Conservation (phyloP, 2,797 vertebrate genomes). For the Enoplosus armatus region DNA sequence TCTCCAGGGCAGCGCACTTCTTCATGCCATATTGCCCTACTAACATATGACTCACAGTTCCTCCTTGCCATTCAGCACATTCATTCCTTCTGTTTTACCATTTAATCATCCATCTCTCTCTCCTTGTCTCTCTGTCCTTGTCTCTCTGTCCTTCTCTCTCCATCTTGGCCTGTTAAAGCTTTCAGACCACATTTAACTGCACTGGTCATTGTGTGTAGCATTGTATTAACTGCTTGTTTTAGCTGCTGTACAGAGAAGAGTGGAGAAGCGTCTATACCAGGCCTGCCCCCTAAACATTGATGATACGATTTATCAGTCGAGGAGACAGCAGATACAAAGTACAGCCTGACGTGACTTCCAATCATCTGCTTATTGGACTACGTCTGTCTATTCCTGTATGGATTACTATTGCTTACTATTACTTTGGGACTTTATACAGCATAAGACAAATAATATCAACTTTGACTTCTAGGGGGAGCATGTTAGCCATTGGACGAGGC, state of each 20-base stretch:
- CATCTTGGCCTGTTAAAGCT: background rate
- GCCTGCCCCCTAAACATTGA: background rate
- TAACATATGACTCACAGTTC: conserved; percentile 40
- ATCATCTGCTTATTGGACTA: too few relatives aligned
- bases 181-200: background rate
- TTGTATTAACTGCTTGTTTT: background rate
- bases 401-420: too few relatives aligned
- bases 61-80: conserved; percentile 23
- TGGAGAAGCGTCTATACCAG: background rate
- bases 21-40: conserved; percentile 26
- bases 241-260: background rate
- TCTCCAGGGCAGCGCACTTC: conserved; percentile 22
- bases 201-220: background rate
- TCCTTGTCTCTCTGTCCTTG: background rate
- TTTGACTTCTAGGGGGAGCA: too few relatives aligned
- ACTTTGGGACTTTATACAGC: too few relatives aligned
- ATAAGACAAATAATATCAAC: too few relatives aligned
- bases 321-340: too few relatives aligned
- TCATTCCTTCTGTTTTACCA: conserved; percentile 16
- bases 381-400: too few relatives aligned
- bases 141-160: background rate
- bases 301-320: background rate
- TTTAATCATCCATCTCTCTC: conserved; percentile 1
- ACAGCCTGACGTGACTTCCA: too few relatives aligned
- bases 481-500: too few relatives aligned